A percentile compares a stretch with the other conserved stretches of the same genome.
phyloP scores from a whole-genome alignment of 2,797 vertebrate genomes.

The Acanthiza pusilla region DNA sequence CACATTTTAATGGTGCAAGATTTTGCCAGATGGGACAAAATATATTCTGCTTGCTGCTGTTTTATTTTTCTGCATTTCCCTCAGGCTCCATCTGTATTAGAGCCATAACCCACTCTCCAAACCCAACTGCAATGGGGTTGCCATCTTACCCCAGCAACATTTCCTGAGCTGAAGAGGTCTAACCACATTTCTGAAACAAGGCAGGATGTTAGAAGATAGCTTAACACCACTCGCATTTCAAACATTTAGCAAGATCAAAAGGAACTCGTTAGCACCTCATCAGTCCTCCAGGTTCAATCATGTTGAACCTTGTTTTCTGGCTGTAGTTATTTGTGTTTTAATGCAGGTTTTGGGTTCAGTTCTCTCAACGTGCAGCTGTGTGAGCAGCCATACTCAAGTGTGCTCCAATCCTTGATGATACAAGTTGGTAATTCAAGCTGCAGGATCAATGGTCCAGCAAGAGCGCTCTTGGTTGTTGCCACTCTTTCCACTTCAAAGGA shows the following conservation, averaged over 20 bases:
- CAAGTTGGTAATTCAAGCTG: background rate
- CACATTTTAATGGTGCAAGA: conserved; percentile 4
- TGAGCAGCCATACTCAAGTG: background rate
- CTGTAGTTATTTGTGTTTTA: background rate
- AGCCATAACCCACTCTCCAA: background rate
- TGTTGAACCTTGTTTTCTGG: background rate
- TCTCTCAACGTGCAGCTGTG: background rate
- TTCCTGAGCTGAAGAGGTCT: background rate
- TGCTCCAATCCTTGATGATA: fast-evolving
- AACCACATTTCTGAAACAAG: background rate
- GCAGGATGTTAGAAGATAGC: background rate
- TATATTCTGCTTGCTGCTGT: background rate
- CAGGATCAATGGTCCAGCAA: background rate
- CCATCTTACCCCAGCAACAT: background rate
- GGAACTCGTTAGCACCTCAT: background rate
- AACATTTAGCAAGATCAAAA: background rate
- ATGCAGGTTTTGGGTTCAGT: background rate
- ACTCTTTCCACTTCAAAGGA: background rate
- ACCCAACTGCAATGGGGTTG: background rate
- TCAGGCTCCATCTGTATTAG: background rate
- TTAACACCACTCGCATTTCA: background rate
- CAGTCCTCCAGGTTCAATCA: background rate
- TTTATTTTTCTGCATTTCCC: background rate
- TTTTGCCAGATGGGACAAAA: conserved; percentile 36
- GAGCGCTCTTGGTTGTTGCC: background rate